phyloP scores from a whole-genome alignment of 2,113 vertebrate species.

The Aegithalos caudatus region DNA sequence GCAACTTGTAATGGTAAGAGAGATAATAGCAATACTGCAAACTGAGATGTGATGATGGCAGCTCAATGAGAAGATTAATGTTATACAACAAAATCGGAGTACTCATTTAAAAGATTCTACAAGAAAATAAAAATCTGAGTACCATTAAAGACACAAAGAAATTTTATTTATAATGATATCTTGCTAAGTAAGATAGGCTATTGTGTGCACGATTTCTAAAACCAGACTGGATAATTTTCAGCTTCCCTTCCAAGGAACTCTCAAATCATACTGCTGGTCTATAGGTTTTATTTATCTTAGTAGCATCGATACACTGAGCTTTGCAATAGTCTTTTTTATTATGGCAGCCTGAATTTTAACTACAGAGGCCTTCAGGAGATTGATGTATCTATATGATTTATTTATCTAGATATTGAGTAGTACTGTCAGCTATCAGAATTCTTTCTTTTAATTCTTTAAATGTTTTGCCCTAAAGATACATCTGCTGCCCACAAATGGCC shows the following conservation, averaged over 20 bases:
- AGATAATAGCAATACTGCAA: not conserved
- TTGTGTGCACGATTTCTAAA: not conserved
- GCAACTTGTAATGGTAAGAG: not conserved
- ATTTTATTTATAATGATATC: not conserved
- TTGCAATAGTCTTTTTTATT: not conserved
- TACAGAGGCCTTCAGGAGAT: not conserved
- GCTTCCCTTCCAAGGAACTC: not conserved
- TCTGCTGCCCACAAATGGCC: not conserved
- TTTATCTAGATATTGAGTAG: not conserved
- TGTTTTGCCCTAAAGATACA: not conserved
- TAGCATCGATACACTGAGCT: not conserved
- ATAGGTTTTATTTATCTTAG: not conserved
- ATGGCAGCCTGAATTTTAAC: not conserved
- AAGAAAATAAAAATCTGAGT: not conserved
- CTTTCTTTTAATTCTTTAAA: not conserved
- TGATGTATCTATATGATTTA: not conserved
- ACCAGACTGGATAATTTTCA: not conserved
- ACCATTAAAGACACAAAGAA: not conserved
- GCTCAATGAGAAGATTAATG: not conserved
- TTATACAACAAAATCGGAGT: not conserved
- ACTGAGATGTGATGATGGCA: not conserved
- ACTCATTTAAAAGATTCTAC: not conserved
- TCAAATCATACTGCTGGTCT: not conserved
- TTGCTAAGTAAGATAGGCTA: not conserved
- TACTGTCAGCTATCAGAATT: not conserved